Conservation (phyloP, 2,797 vertebrate species). For the Parotocinclus haroldoi region DNA sequence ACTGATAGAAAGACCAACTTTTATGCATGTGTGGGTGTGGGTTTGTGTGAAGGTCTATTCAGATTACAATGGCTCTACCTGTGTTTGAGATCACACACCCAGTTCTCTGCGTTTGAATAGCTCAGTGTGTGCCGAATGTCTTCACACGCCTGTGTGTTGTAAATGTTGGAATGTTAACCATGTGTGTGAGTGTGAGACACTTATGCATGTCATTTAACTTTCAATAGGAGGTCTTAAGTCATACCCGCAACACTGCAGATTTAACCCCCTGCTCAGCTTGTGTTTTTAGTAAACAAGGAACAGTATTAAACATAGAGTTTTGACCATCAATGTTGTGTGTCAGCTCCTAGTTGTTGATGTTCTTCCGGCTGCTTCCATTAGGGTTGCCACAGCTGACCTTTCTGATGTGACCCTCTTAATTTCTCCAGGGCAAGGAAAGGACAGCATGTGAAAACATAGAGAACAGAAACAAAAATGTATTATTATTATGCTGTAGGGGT, state of each 20-base stretch:
- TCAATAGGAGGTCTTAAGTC: constrained; percentile 38
- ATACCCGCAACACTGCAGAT: not conserved
- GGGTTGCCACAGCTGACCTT: no score
- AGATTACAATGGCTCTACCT: constrained; percentile 46
- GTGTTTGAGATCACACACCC: constrained; percentile 21
- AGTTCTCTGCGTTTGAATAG: constrained; percentile 31
- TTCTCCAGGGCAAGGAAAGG: no score
- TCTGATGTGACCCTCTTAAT: no score
- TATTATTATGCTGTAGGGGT: no score
- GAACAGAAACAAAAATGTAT: no score
- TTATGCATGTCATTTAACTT: constrained; percentile 40
- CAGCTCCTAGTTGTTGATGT: no score
- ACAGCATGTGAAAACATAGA: no score
- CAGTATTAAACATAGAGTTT: no score
- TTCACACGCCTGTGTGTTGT: constrained; percentile 43
- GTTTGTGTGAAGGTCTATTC: constrained; percentile 30
- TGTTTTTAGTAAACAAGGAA: not conserved
- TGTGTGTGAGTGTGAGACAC: constrained; percentile 19
- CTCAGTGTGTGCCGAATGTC: constrained; percentile 23
- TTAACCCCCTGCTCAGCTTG: not conserved
- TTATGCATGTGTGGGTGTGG: not conserved
- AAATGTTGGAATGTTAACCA: constrained; percentile 38
- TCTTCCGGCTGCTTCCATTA: no score
- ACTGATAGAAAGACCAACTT: no score
- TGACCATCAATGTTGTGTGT: no score